Percentiles rank a stretch among this genome's conserved stretches.
Evolutionary conservation across 2,113 vertebrate genomes (phyloP).

Genomic region (Lanius ludovicianus): DNA sequence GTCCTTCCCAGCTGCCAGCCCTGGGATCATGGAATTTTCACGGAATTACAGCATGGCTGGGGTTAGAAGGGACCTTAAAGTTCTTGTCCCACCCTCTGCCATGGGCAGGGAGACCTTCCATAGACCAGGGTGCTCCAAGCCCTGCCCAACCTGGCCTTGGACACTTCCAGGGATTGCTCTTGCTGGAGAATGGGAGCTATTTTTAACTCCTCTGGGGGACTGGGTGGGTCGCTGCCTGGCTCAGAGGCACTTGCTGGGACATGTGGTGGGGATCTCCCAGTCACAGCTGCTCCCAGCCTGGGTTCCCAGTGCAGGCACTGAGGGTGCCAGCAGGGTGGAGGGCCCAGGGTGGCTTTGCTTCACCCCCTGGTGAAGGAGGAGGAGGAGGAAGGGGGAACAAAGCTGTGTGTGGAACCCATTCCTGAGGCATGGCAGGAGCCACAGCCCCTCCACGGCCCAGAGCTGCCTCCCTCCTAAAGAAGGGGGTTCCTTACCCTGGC

Average conservation of each 20-base stretch:
- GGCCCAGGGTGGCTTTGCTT: neutral
- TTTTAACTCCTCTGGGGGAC: neutral
- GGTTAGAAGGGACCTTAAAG: neutral
- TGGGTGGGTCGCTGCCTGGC: neutral
- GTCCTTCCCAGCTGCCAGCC: neutral
- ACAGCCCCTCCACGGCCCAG: neutral
- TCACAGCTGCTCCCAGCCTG: slow-evolving; percentile 5
- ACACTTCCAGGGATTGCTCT: neutral
- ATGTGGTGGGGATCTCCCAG: neutral
- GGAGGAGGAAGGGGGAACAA: neutral
- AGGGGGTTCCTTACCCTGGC: neutral
- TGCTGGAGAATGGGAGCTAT: neutral
- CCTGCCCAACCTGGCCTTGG: neutral
- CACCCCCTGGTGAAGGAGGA: too few relatives aligned
- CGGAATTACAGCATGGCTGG: neutral
- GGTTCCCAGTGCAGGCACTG: neutral
- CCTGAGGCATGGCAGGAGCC: neutral
- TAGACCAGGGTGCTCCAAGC: neutral
- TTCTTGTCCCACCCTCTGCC: neutral
- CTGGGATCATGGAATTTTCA: neutral
- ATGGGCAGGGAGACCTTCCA: neutral
- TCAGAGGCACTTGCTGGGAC: slow-evolving; percentile 37
- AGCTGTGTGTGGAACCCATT: neutral
- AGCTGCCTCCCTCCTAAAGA: neutral
- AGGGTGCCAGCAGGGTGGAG: neutral